phyloP scores from a whole-genome alignment of 2,888 invertebrate genomes.

The Hirtodrosophila histrioides region DNA sequence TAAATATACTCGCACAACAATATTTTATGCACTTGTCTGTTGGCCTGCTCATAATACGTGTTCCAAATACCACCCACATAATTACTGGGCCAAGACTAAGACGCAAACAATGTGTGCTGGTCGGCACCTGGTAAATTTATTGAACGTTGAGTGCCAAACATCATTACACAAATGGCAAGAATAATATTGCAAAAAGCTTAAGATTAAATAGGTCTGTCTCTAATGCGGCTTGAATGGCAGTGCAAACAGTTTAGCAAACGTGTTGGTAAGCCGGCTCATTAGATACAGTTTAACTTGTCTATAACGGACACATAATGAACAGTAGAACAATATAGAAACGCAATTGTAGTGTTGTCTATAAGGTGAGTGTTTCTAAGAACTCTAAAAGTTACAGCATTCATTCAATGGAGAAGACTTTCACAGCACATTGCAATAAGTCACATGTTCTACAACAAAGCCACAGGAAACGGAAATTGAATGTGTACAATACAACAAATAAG shows the following conservation, averaged over 20 bases:
- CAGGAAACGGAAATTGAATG: constrained; percentile 17
- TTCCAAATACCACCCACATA: constrained; percentile 60
- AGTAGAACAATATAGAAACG: background rate
- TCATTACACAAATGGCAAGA: constrained; percentile 51
- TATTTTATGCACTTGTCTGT: constrained; percentile 66
- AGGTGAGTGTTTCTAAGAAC: background rate
- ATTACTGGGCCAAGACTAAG: constrained; percentile 41
- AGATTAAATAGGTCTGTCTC: constrained; percentile 42
- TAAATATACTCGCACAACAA: constrained; percentile 26
- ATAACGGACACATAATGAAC: constrained; percentile 14
- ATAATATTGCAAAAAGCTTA: constrained; percentile 42
- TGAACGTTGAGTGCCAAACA: constrained; percentile 45
- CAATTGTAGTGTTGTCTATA: background rate
- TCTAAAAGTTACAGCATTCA: background rate
- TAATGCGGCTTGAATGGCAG: constrained; percentile 53
- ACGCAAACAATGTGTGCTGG: constrained; percentile 9
- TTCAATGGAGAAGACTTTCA: background rate
- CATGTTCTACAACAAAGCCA: background rate
- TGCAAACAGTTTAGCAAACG: constrained; percentile 29
- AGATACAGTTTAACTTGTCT: constrained; percentile 27
- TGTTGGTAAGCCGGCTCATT: constrained; percentile 21
- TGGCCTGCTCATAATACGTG: constrained; percentile 46
- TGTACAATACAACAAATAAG: constrained; percentile 8
- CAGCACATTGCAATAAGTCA: constrained; percentile 6
- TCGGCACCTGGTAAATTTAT: constrained; percentile 49